Conservation (phyloP, 2,797 vertebrate genomes). For the Hylomyscus alleni region DNA sequence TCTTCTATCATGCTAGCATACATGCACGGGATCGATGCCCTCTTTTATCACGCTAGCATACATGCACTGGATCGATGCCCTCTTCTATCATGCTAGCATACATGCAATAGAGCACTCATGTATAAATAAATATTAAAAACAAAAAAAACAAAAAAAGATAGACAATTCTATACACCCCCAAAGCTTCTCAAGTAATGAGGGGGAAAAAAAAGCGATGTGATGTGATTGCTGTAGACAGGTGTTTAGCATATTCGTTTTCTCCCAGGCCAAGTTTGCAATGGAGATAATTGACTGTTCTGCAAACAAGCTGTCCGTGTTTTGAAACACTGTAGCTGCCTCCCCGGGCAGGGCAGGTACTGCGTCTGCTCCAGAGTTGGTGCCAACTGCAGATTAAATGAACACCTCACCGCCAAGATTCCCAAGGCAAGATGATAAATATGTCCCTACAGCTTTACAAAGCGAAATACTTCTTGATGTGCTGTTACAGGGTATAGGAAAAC, state of each 20-base stretch:
- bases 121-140: not conserved
- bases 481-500: not conserved
- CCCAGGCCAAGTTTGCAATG: not conserved
- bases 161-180: not conserved
- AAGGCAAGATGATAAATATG: not conserved
- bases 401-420: not conserved
- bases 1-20: not conserved
- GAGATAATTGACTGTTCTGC: not conserved
- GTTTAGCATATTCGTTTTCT: not conserved
- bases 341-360: not conserved
- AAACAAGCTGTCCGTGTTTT: not conserved
- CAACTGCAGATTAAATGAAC: not conserved
- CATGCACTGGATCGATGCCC: too few relatives aligned
- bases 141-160: not conserved
- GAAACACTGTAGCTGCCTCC: not conserved
- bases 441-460: not conserved
- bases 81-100: not conserved
- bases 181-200: not conserved
- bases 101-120: not conserved
- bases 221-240: not conserved
- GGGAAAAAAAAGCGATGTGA: not conserved
- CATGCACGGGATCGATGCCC: too few relatives aligned
- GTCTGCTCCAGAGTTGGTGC: fast-evolving
- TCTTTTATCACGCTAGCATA: not conserved
- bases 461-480: not conserved